These are phyloP conservation scores for Tridacna crocea DNA, from an alignment of 2,888 invertebrate species.

Conservation along the genomic window DNA sequence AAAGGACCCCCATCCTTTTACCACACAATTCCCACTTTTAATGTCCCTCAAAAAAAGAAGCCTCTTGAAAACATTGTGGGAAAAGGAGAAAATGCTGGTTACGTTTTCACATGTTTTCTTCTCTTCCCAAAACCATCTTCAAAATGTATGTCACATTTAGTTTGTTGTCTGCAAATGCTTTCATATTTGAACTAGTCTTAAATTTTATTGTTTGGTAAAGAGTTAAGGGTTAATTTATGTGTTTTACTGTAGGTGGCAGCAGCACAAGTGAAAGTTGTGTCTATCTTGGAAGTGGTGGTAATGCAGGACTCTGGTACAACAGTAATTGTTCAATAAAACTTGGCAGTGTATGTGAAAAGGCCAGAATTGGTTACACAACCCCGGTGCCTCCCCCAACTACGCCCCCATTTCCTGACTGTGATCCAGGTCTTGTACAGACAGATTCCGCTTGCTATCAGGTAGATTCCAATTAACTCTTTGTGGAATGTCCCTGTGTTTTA, in stretches of 20 bases:
- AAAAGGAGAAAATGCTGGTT: background rate
- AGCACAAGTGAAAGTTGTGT: constrained; percentile 23
- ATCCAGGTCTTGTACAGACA: constrained; percentile 64
- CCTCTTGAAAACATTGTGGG: background rate
- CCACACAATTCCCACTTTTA: no score
- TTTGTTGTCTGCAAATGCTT: no score
- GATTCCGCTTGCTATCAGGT: constrained; percentile 71
- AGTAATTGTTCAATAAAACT: constrained; percentile 53
- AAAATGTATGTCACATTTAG: no score
- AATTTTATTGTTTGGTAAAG: no score
- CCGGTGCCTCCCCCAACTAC: constrained; percentile 60
- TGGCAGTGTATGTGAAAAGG: constrained; percentile 71
- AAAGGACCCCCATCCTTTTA: no score
- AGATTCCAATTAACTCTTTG: constrained; percentile 2
- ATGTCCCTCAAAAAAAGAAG: no score
- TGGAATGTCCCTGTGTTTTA: background rate
- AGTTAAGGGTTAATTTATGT: background rate
- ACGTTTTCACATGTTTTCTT: background rate
- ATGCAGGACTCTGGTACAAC: constrained; percentile 73
- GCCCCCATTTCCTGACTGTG: constrained; percentile 60
- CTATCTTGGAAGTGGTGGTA: constrained; percentile 59
- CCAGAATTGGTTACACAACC: constrained; percentile 56
- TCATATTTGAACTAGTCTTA: no score
- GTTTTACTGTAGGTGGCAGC: background rate
- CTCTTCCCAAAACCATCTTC: no score